Evolutionary conservation across 2,113 vertebrate genomes (phyloP).

Genomic region (human): DNA sequence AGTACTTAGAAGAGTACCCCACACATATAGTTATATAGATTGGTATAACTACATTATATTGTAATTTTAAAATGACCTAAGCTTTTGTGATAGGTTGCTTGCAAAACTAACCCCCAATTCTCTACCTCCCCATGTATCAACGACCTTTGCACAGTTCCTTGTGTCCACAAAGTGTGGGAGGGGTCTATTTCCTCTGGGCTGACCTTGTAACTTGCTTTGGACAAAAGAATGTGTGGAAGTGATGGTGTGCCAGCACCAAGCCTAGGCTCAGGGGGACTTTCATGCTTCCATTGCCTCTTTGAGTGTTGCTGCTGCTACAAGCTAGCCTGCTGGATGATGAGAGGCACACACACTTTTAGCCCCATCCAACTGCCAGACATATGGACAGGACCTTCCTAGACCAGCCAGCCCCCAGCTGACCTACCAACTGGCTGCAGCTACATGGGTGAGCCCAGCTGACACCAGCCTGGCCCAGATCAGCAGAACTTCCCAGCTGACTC

Average conservation of each 20-base stretch:
- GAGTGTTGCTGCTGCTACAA: not conserved
- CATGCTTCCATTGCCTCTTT: not conserved
- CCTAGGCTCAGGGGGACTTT: not conserved
- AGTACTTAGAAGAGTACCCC: not conserved
- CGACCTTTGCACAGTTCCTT: not conserved
- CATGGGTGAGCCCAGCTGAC: not conserved
- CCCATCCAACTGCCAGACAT: not conserved
- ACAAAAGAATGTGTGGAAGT: not conserved
- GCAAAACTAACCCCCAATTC: not conserved
- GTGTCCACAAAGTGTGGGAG: not conserved
- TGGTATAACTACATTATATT: not conserved
- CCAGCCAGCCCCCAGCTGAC: not conserved
- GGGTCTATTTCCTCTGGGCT: not conserved
- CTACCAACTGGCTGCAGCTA: not conserved
- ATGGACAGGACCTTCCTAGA: not conserved
- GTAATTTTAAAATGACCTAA: slow-evolving; percentile 11
- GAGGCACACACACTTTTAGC: not conserved
- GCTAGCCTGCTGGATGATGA: not conserved
- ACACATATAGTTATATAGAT: not conserved
- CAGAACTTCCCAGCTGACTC: not conserved
- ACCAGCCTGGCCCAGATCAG: not conserved
- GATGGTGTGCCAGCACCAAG: not conserved
- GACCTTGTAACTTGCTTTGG: slow-evolving; percentile 7
- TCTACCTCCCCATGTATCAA: not conserved
- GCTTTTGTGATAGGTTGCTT: not conserved